A percentile compares a stretch with the other conserved stretches of the same genome.
These are phyloP conservation scores for Drosophila hawaiiensis DNA, from an alignment of 2,888 invertebrate genomes.

Conservation along the genomic window DNA sequence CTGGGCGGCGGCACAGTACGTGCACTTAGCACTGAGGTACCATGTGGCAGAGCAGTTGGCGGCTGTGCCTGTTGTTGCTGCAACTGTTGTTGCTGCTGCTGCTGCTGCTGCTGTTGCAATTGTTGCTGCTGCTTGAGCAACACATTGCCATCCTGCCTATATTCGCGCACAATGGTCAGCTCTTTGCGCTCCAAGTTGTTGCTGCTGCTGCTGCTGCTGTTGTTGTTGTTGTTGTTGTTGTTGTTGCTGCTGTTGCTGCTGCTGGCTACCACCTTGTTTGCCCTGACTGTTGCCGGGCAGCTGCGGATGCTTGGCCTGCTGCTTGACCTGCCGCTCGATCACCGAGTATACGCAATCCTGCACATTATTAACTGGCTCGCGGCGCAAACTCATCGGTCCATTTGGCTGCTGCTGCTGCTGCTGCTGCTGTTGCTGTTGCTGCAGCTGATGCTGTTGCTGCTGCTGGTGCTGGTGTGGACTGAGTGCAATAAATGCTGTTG, in stretches of 20 bases:
- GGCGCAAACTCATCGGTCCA: slow-evolving; percentile 74
- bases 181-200: slow-evolving; percentile 75
- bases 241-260: slow-evolving; percentile 35
- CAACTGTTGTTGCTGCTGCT: slow-evolving; percentile 59
- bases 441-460: slow-evolving; percentile 13
- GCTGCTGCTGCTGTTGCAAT: slow-evolving; percentile 48
- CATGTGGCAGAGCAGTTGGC: slow-evolving; percentile 62
- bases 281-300: slow-evolving; percentile 42
- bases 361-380: slow-evolving; percentile 87
- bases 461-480: slow-evolving; percentile 22
- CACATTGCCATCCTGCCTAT: slow-evolving; percentile 81
- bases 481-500: slow-evolving; percentile 4
- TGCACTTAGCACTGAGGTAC: slow-evolving; percentile 61
- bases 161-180: slow-evolving; percentile 85
- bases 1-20: slow-evolving; percentile 33
- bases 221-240: slow-evolving; percentile 41
- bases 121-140: slow-evolving; percentile 72
- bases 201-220: slow-evolving; percentile 56
- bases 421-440: slow-evolving; percentile 13
- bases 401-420: slow-evolving; percentile 39
- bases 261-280: slow-evolving; percentile 28
- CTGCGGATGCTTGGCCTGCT: slow-evolving; percentile 87
- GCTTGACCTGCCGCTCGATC: slow-evolving; percentile 92
- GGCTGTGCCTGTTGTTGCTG: slow-evolving; percentile 42
- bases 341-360: slow-evolving; percentile 93